phyloP scores from a whole-genome alignment of 2,113 vertebrate species.

The Loxodonta africana region DNA sequence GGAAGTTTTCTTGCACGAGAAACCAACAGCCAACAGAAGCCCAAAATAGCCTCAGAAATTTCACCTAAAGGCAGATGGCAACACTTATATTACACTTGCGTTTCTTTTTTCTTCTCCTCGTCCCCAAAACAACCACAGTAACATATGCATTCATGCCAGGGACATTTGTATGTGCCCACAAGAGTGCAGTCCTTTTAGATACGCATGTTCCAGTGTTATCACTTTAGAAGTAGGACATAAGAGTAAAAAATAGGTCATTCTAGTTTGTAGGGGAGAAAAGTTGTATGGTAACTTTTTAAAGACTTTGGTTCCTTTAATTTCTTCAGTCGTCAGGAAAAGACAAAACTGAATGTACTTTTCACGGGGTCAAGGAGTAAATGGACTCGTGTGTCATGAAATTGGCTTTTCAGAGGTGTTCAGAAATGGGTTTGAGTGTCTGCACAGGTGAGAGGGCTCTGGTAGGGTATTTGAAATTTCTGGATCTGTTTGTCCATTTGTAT shows the following conservation, averaged over 20 bases:
- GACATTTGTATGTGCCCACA: conserved; percentile 41
- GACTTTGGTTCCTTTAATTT: conserved; percentile 29
- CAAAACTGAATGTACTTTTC: not conserved
- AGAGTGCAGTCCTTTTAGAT: not conserved
- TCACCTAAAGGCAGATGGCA: conserved; percentile 65
- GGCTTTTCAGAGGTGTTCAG: not conserved
- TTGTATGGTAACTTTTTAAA: conserved; percentile 54
- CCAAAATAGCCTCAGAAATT: conserved; percentile 53
- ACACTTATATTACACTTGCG: not conserved
- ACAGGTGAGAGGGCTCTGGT: not conserved
- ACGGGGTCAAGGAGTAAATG: not conserved
- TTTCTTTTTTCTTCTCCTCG: not conserved
- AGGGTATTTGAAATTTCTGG: not conserved
- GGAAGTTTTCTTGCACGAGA: conserved; percentile 30
- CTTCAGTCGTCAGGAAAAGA: conserved; percentile 2
- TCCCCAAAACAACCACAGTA: conserved; percentile 35
- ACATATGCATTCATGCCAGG: not conserved
- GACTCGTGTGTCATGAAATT: not conserved
- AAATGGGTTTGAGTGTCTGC: not conserved
- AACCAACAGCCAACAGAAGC: not conserved
- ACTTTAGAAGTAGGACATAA: conserved; percentile 60
- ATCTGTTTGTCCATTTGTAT: conserved; percentile 38
- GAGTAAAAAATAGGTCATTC: conserved; percentile 6
- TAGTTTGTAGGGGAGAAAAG: not conserved
- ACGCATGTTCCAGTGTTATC: conserved; percentile 19